Evolutionary conservation across 2,888 invertebrate genomes (phyloP), one percentile per base, ranked within the genome.

Genomic region (Diarsia rubi): DNA sequence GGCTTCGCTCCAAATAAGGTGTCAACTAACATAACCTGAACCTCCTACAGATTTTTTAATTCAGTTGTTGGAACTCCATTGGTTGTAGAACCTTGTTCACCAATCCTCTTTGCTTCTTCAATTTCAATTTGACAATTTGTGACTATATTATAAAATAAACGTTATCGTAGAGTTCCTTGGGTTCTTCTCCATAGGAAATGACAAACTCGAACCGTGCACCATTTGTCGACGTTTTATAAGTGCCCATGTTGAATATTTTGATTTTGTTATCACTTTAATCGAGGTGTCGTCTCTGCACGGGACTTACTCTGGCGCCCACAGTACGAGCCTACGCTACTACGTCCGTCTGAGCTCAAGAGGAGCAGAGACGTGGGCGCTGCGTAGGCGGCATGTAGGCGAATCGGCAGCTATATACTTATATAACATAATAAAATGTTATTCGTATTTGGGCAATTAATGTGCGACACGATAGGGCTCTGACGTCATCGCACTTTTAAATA

Each of bases 381-480:
- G 89, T 88, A 75, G 89, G 87, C 68, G 73, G 67, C 69, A 88
- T 89, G 90, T 90, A 87, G 94, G 94, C 92, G 94, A 93, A 87
- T 91, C 91, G 83, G 85, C 90, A 89, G 88, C 91, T 90, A 90
- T 90, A 90, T 90, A 90, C 86, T 73, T 82, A 69, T n/a, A n/a
- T n/a, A n/a, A n/a, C n/a, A n/a, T 84, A 86, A 86, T 81, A 88
- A 84, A 90, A 90, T 89, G 87, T 88, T 92, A 89, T 92, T 93
- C 92, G 91, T 90, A 90, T 93, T 94, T 92, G 90, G 91, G 89
- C 92, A 93, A 93, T 93, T 92, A 94, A 91, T 92, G 91, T 91
- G 91, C 91, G 91, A 87, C 88, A 85, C 86, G 82, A 86, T 85
- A 88, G 79, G 77, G 73, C 84, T 59, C 81, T 78, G 91, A 92